These are phyloP conservation scores for Gari tellinella DNA, from an alignment of 2,888 invertebrate genomes.

Conservation along the genomic window DNA sequence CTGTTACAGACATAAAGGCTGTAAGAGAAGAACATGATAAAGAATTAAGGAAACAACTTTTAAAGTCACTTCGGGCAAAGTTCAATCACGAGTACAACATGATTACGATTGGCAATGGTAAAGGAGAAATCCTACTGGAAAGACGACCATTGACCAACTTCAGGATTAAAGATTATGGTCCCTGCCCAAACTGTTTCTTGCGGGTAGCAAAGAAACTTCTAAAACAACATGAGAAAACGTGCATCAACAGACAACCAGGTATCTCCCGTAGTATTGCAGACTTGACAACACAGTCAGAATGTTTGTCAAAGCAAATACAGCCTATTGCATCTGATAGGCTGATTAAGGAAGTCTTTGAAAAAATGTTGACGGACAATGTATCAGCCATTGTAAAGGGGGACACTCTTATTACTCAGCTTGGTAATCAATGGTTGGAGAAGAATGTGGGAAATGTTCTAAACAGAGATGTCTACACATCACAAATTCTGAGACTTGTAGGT, in stretches of 20 bases:
- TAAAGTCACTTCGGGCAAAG: slow-evolving; percentile 6
- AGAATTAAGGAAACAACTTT: not conserved
- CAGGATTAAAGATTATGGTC: slow-evolving; percentile 15
- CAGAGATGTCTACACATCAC: slow-evolving; percentile 34
- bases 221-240: slow-evolving; percentile 16
- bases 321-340: slow-evolving; percentile 11
- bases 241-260: not conserved
- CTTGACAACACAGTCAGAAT: slow-evolving; percentile 23
- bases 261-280: not conserved
- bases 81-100: slow-evolving; percentile 30
- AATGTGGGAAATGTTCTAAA: slow-evolving; percentile 37
- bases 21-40: slow-evolving; percentile 10
- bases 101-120: slow-evolving; percentile 10
- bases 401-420: slow-evolving; percentile 26
- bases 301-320: not conserved
- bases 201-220: slow-evolving; percentile 42
- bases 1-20: slow-evolving; percentile 11
- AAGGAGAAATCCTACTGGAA: slow-evolving; percentile 37
- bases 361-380: slow-evolving; percentile 31
- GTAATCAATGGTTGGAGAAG: slow-evolving; percentile 44
- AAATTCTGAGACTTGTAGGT: slow-evolving; percentile 39
- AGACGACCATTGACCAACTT: slow-evolving; percentile 7
- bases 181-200: slow-evolving; percentile 30
- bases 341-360: slow-evolving; percentile 27
- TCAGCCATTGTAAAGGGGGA: slow-evolving; percentile 20